A percentile compares a stretch with the other conserved stretches of the same genome.
Conservation (phyloP, 1,140 invertebrate species). For the Drosophila repleta region DNA sequence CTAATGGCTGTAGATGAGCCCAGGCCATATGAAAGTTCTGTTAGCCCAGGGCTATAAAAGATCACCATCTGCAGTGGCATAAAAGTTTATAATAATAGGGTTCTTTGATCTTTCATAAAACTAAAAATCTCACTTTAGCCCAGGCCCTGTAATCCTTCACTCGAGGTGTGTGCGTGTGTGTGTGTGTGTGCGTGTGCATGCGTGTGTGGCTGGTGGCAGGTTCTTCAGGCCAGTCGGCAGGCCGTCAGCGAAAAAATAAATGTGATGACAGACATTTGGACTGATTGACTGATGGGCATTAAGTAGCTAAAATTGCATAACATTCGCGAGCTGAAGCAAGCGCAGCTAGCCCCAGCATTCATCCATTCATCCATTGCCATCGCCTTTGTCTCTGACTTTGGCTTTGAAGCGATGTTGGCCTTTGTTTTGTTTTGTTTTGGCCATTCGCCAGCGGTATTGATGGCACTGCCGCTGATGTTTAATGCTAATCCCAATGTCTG, state of each 20-base stretch:
- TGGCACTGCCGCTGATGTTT: conserved; percentile 48
- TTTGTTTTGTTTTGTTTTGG: conserved; percentile 47
- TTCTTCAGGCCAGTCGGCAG: not conserved
- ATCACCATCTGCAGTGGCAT: no score
- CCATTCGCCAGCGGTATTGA: conserved; percentile 32
- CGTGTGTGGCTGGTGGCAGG: conserved; percentile 3
- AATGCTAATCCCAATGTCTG: conserved; percentile 76
- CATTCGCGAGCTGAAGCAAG: conserved; percentile 42
- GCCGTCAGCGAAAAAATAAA: conserved; percentile 29
- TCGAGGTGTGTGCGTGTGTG: conserved; percentile 1
- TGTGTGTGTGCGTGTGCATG: conserved; percentile 7
- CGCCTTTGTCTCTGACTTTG: conserved; percentile 12
- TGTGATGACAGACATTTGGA: conserved; percentile 70
- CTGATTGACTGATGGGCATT: conserved; percentile 78
- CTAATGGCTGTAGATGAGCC: no score
- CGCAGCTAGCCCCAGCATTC: not conserved
- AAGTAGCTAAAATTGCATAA: conserved; percentile 80
- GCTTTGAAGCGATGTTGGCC: conserved; percentile 27
- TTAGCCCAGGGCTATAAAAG: no score
- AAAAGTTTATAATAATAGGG: no score
- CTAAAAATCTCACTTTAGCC: not conserved
- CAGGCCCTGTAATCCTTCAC: not conserved
- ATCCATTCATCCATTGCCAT: conserved; percentile 14
- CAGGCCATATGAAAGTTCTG: no score
- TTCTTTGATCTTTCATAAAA: no score